Evolutionary conservation across 2,888 invertebrate genomes (phyloP), one percentile per base, ranked within the genome.

Genomic region (Drosophila mercatorum): DNA sequence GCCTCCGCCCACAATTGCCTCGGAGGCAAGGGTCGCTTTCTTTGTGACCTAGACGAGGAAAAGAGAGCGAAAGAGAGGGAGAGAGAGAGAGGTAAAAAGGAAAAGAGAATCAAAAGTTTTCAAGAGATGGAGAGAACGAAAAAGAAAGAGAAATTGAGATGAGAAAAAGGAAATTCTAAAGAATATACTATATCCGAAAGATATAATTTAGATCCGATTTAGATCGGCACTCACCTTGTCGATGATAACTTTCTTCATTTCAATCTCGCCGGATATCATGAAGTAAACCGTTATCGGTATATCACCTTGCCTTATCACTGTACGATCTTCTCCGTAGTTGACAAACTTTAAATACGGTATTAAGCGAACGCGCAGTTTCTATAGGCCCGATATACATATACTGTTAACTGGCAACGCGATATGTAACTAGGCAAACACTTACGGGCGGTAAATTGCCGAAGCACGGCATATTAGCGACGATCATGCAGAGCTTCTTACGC

Each of bases 301-400:
- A 60, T 95, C 95, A 7, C 94, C 94, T 88, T 96, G 95, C n/a
- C 94, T 94, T 0, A 96, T 95, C 46, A 96, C 94, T 0, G 93
- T 92, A 2, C 95, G 94, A 1, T 94, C 94, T 0, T 95, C 94
- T 1, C 93, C 92, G 68, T 94, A 94, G 81, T 95, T 95, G 75
- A 94, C 94, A 92, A 95, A 96, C 80, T 94, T 94, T 0, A 95
- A 94, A 2, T 94, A 94, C 0, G 94, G 94, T 0, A 95, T 95
- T 56, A 96, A 88, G 51, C 94, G 94, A 72, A 94, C 94, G 79
- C 95, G 95, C 3, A 95, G 94, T 79, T 95, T 93, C 94, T 96
- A 83, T 5, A 90, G 34, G 7, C 2, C 14, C 14, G 1, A 14
- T 14, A 38, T 8, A 22, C 22, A 22, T 22, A 22, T 22, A 22